Evolutionary conservation across 2,888 invertebrate species (phyloP).

Genomic region (Loripinus fragilis): DNA sequence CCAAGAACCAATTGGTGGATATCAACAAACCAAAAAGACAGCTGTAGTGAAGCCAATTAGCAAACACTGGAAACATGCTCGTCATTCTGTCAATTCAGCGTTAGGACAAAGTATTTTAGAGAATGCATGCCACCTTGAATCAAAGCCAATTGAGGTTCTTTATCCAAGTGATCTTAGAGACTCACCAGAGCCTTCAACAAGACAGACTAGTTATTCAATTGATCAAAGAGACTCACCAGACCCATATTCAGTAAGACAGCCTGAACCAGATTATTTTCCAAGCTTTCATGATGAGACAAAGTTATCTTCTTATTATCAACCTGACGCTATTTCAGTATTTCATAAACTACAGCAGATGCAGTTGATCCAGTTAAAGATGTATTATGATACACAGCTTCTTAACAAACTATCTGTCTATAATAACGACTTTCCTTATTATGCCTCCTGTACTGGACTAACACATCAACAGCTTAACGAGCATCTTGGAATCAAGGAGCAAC

Average conservation of each 20-base stretch:
- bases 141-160: conserved; percentile 18
- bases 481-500: neutral
- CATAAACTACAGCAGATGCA: conserved; percentile 50
- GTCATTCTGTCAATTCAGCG: conserved; percentile 31
- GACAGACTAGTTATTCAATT: conserved; percentile 12
- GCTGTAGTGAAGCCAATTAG: conserved; percentile 35
- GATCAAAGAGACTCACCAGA: conserved; percentile 29
- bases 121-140: conserved; percentile 25
- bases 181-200: neutral
- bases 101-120: conserved; percentile 43
- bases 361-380: conserved; percentile 23
- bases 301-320: conserved; percentile 34
- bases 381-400: conserved; percentile 12
- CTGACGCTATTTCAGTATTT: conserved; percentile 28
- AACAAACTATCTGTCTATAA: conserved; percentile 40
- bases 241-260: neutral
- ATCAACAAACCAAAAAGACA: conserved; percentile 20
- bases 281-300: conserved; percentile 51
- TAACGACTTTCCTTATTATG: conserved; percentile 68
- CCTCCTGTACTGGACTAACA: conserved; percentile 53
- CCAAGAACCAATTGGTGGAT: neutral
- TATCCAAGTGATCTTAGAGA: conserved; percentile 39
- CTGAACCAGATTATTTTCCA: conserved; percentile 40
- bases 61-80: neutral
- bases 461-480: conserved; percentile 15